Evolutionary conservation across 1,140 invertebrate genomes (phyloP), one percentile per base, ranked within the genome.

Genomic region (Cyclargus thomasi): DNA sequence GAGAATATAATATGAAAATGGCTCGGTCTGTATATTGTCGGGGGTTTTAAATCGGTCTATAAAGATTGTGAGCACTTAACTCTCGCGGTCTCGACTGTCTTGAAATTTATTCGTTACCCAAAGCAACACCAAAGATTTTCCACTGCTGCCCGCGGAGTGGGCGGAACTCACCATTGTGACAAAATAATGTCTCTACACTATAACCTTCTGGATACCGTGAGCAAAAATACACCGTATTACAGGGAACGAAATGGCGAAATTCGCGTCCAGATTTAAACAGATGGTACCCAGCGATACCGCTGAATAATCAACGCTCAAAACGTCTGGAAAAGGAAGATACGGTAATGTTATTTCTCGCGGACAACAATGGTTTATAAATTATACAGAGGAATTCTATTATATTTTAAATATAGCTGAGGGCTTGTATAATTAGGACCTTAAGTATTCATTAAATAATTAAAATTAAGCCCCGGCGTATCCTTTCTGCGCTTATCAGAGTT

Each of bases 281-380:
- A 90, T 88, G 88, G 82, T 79, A 81, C 74, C 69, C 70, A 67
- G 73, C 69, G 85, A 90, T 88, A 85, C 77, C 80, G 83, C 81
- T 86, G 86, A 88, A 90, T 90, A 90, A 90, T 88, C 88, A 90
- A 90, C 86, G 85, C 85, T 86, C 86, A 84, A 86, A 88, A 88
- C 83, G 83, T 88, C 88, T 87, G 85, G 81, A 88, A 86, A 88
- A 85, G 88, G 85, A 88, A 88, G 88, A 90, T 90, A 88, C 84
- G 80, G 81, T 88, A 90, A 90, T 88, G 85, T 86, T 84, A 86
- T 81, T 83, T 80, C 83, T 79, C 67, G 72, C 74, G 68, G 77
- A 72, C 77, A 75, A 86, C 80, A 82, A 82, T 85, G 74, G 68
- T 74, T 72, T 80, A 77, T 79, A 78, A 83, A 84, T 84, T 81